Evolutionary conservation across 2,797 vertebrate species (phyloP).

Genomic region (Graptemys geographica): DNA sequence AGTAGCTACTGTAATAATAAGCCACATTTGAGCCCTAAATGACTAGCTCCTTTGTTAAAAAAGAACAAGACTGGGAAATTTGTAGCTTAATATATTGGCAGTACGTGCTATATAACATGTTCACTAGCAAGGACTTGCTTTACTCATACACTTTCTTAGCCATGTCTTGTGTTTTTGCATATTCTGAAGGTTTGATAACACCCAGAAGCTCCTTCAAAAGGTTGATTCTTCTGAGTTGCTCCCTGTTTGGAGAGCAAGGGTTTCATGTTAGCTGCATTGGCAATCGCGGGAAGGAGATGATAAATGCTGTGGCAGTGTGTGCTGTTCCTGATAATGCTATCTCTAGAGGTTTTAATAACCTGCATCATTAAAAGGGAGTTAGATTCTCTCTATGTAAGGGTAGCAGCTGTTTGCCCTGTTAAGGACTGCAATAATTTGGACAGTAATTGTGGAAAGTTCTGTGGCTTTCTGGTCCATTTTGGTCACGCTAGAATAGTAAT

Average conservation of each 20-base stretch:
- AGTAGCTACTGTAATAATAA: not conserved
- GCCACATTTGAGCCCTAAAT: not conserved
- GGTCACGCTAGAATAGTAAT: not conserved
- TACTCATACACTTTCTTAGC: not conserved
- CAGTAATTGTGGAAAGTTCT: not conserved
- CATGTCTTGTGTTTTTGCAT: not conserved
- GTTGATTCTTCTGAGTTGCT: not conserved
- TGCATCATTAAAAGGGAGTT: not conserved
- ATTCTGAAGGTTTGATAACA: constrained; percentile 20
- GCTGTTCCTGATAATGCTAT: constrained; percentile 18
- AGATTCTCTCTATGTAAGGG: not conserved
- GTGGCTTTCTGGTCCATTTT: not conserved
- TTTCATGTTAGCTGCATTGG: not conserved
- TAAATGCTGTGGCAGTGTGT: not conserved
- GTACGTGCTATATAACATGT: not conserved
- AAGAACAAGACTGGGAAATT: not conserved
- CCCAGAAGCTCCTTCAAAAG: not conserved
- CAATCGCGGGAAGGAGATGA: not conserved
- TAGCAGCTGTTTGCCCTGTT: not conserved
- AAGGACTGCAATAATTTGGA: not conserved
- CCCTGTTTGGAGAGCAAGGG: not conserved
- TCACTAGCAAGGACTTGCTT: not conserved
- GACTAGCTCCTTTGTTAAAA: not conserved
- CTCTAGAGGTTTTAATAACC: constrained; percentile 35
- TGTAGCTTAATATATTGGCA: not conserved